Conservation (phyloP, 2,797 vertebrate species). For the Tamandua tetradactyla region DNA sequence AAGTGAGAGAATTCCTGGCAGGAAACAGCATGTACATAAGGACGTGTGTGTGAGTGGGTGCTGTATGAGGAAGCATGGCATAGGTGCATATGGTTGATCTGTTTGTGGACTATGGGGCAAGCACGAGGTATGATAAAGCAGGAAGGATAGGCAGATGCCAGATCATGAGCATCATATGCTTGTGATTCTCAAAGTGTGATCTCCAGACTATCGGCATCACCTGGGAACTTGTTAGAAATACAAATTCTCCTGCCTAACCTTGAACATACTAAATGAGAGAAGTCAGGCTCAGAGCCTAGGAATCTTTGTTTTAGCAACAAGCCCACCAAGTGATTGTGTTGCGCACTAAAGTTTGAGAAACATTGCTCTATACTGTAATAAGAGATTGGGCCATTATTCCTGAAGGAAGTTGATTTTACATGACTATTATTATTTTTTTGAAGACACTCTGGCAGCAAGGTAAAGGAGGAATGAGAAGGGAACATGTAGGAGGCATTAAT, state of each 20-base stretch:
- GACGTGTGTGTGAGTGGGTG: not conserved
- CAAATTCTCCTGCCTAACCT: not conserved
- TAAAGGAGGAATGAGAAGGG: not conserved
- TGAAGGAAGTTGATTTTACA: not conserved
- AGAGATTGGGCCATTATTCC: not conserved
- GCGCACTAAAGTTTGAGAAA: not conserved
- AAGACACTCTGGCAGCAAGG: not conserved
- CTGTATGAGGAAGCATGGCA: not conserved
- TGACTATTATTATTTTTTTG: not conserved
- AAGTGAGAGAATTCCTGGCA: not conserved
- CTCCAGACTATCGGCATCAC: not conserved
- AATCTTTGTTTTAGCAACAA: not conserved
- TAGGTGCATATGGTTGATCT: not conserved
- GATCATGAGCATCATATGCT: not conserved
- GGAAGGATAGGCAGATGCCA: not conserved
- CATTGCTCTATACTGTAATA: not conserved
- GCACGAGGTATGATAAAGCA: not conserved
- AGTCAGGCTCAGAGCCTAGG: not conserved
- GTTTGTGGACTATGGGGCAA: not conserved
- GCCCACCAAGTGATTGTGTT: not conserved
- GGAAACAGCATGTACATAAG: not conserved
- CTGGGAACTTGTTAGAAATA: not conserved
- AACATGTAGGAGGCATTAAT: not conserved
- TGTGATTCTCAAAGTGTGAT: not conserved
- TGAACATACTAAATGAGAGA: not conserved